These are phyloP conservation scores for Elachura formosa DNA, from an alignment of 2,113 vertebrate genomes.

Conservation along the genomic window DNA sequence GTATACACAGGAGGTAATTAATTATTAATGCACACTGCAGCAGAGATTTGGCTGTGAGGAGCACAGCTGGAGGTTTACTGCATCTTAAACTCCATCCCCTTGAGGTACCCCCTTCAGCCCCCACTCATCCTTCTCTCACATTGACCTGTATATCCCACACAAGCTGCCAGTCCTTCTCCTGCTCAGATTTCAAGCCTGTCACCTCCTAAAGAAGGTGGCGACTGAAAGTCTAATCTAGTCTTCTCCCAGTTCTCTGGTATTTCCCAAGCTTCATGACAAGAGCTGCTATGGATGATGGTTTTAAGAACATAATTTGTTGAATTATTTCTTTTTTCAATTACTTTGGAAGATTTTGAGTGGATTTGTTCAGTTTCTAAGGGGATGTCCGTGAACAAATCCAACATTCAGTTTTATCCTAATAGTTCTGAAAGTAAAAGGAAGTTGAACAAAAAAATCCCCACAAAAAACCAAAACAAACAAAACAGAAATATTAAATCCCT, in stretches of 20 bases:
- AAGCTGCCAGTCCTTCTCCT: neutral
- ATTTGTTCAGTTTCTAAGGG: neutral
- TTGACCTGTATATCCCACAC: neutral
- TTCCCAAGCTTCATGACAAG: neutral
- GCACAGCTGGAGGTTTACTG: neutral
- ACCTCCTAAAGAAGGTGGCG: neutral
- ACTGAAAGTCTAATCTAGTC: neutral
- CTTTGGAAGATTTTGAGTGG: neutral
- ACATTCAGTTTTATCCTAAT: neutral
- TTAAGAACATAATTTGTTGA: neutral
- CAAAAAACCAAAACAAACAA: neutral
- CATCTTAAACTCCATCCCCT: neutral
- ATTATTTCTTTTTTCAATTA: neutral
- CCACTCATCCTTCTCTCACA: neutral
- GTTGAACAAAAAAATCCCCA: neutral
- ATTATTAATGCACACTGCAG: neutral
- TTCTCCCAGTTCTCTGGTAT: neutral
- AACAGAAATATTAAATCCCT: neutral
- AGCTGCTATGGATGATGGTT: neutral
- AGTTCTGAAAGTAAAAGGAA: neutral
- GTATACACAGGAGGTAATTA: neutral
- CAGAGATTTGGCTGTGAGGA: neutral
- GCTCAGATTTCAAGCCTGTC: neutral
- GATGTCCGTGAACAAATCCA: neutral
- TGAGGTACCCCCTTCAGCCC: neutral